Base-by-base conservation (phyloP, 2,888 invertebrate species). In the Microctonus aethiopoides region DNA sequence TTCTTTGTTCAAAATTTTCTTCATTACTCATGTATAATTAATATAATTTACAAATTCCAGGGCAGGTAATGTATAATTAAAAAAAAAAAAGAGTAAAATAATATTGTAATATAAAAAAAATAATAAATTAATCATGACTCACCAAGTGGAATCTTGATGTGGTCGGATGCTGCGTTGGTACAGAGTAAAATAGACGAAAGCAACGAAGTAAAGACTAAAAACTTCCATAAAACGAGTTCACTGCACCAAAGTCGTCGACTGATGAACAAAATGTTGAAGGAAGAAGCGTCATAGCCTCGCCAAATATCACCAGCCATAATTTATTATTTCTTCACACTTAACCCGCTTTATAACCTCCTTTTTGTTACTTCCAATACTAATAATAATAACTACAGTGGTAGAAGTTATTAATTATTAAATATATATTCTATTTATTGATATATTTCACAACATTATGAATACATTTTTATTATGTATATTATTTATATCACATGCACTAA, bases 281-380 rank as follows among this genome's bases (percentile, higher is more conserved):
- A 41, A 68, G 32, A 74, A 72, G 24, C 57, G 34, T 24, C 62
- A 41, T 13, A 51, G 59, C 41, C 26, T 41, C 73, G 72, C 74
- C 79, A 78, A 77, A 76, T 80, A 79, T 82, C 83, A 79, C 81
- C 74, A 73, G 80, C 80, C 84, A 84, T 84, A 73, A 20, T 54
- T 26, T n/a, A n/a, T n/a, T n/a, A 39, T 13, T 61, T n/a, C 34
- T 26, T 56, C n/a, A 34, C 36, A 56, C 32, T 59, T n/a, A 62
- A 26, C 11, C 11, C 22, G 7, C n/a, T 16, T 24, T n/a, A 51
- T n/a, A 62, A 29, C 2, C 57, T 16, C 57, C 16, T 46, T 46
- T 16, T 7, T 7, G n/a, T 46, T 46, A 46, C 16, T 6, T 46
- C 7, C 7, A n/a, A 46, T 7, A 16, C 16, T 46, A n/a, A 20